A percentile compares a stretch with the other conserved stretches of the same genome.
phyloP scores from a whole-genome alignment of 2,888 invertebrate genomes.

The Blastobasis lacticolella region DNA sequence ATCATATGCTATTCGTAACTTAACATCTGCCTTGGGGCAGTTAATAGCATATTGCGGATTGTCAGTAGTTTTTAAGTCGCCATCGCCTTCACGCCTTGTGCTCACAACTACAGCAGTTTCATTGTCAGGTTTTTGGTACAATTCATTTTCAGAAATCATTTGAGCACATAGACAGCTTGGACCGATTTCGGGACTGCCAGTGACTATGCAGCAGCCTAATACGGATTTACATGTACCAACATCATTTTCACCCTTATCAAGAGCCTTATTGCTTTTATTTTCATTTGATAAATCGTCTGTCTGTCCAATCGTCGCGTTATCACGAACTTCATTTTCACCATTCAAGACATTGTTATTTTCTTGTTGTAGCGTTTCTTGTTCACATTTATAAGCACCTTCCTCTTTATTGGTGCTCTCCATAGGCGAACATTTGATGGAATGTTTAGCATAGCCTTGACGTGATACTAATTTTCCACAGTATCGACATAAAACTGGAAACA shows the following conservation, averaged over 20 bases:
- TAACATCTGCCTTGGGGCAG: neutral
- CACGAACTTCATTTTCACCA: neutral
- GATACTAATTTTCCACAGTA: slow-evolving; percentile 15
- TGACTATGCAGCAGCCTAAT: slow-evolving; percentile 39
- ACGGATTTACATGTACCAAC: slow-evolving; percentile 29
- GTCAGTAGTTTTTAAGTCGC: neutral
- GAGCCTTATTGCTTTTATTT: slow-evolving; percentile 3
- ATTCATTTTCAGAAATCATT: slow-evolving; percentile 19
- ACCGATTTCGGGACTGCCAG: slow-evolving; percentile 20
- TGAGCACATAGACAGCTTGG: slow-evolving; percentile 42
- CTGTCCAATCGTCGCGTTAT: neutral
- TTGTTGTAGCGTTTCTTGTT: too few relatives aligned
- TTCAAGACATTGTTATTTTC: too few relatives aligned
- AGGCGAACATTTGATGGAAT: slow-evolving; percentile 13
- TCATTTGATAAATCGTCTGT: neutral
- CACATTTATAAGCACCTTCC: too few relatives aligned
- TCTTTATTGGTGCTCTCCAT: neutral
- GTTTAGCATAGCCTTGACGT: slow-evolving; percentile 8
- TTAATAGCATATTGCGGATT: neutral
- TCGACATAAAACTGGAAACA: slow-evolving; percentile 9
- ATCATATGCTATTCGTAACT: neutral
- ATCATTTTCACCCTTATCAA: slow-evolving; percentile 8
- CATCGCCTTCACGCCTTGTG: neutral
- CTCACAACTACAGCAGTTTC: neutral
- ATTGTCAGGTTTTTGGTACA: neutral